These are phyloP conservation scores for Brachyopa scutellaris DNA, from an alignment of 2,888 invertebrate species.

Conservation along the genomic window DNA sequence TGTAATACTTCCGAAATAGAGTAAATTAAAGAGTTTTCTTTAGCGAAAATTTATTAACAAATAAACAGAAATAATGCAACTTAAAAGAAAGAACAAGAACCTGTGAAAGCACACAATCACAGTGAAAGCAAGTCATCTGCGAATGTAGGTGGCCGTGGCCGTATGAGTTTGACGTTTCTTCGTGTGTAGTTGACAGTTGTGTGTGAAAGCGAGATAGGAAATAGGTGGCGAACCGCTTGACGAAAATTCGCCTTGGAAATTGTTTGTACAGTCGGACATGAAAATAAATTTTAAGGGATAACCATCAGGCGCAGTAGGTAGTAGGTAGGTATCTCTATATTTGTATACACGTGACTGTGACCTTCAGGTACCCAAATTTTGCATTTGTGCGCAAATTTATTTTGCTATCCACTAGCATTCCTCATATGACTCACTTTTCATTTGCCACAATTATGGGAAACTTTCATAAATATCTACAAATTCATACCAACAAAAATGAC, in stretches of 20 bases:
- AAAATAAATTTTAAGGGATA: too few relatives aligned
- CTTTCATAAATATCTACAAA: too few relatives aligned
- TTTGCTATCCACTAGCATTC: too few relatives aligned
- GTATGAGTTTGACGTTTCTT: slow-evolving; percentile 58
- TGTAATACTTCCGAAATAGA: slow-evolving; percentile 1
- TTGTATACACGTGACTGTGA: too few relatives aligned
- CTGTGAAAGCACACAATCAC: slow-evolving; percentile 67
- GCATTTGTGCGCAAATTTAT: too few relatives aligned
- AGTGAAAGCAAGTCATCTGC: slow-evolving; percentile 60
- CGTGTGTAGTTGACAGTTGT: slow-evolving; percentile 23
- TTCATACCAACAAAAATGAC: too few relatives aligned
- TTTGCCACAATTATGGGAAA: too few relatives aligned
- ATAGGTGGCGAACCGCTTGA: background rate
- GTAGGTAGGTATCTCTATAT: too few relatives aligned
- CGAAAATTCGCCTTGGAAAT: background rate
- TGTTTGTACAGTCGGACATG: background rate
- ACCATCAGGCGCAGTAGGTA: too few relatives aligned
- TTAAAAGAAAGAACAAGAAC: slow-evolving; percentile 69
- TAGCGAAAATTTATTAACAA: slow-evolving; percentile 54
- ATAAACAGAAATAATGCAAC: slow-evolving; percentile 71
- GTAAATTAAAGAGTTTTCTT: slow-evolving; percentile 24
- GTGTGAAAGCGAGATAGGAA: background rate
- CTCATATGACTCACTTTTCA: too few relatives aligned
- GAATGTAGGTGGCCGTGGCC: slow-evolving; percentile 46
- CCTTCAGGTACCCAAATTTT: too few relatives aligned